Evolutionary conservation across 2,797 vertebrate species (phyloP).

Genomic region (Serranus cabrilla): DNA sequence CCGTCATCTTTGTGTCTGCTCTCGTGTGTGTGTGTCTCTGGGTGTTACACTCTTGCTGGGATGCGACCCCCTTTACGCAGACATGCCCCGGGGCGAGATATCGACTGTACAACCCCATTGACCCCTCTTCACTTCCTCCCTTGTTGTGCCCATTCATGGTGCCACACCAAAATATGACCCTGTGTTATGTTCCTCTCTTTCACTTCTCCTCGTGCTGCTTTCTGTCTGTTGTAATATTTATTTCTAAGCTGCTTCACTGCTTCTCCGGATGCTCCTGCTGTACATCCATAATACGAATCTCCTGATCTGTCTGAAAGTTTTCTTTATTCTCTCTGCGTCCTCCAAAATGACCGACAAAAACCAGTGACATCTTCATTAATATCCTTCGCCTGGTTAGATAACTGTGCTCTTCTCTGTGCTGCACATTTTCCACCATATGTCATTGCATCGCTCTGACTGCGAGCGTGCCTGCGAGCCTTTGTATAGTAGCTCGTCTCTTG

Average conservation of each 20-base stretch:
- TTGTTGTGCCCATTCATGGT: constrained; percentile 9
- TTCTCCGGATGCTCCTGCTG: not conserved
- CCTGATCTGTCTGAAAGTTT: constrained; percentile 33
- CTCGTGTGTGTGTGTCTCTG: constrained; percentile 31
- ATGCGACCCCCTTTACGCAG: constrained; percentile 52
- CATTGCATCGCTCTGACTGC: constrained; percentile 17
- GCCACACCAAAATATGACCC: constrained; percentile 34
- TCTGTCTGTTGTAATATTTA: constrained; percentile 18
- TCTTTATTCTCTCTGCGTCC: not conserved
- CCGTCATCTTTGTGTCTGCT: constrained; percentile 66
- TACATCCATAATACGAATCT: too few relatives aligned
- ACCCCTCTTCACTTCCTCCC: constrained; percentile 51
- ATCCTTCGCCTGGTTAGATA: constrained; percentile 6
- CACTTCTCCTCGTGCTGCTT: not conserved
- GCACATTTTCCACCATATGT: constrained; percentile 59
- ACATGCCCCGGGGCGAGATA: constrained; percentile 51
- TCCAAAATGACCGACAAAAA: constrained; percentile 15
- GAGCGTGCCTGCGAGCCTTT: constrained; percentile 13
- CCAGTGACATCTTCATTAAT: constrained; percentile 32
- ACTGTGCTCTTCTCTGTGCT: constrained; percentile 31
- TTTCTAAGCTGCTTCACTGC: constrained; percentile 7
- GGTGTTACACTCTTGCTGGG: constrained; percentile 36
- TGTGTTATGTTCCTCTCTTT: not conserved
- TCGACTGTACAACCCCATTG: constrained; percentile 56
- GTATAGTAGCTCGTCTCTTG: constrained; percentile 11